Evolutionary conservation across 2,113 vertebrate species (phyloP).

Genomic region (Melanotaenia duboulayi): DNA sequence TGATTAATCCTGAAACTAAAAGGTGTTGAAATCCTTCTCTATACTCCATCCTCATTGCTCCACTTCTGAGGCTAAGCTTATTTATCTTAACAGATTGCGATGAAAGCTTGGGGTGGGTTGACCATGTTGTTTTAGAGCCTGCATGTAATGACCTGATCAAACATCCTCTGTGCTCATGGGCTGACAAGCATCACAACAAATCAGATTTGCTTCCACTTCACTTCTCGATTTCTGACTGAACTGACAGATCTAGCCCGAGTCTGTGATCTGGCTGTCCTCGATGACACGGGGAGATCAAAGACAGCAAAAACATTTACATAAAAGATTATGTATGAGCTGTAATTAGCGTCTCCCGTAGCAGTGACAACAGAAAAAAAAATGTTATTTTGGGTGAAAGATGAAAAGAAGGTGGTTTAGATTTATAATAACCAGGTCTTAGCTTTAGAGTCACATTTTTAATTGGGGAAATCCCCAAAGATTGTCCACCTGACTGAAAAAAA

Average conservation of each 20-base stretch:
- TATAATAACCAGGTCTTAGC: conserved; percentile 71
- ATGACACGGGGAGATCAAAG: conserved; percentile 72
- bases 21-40: conserved; percentile 54
- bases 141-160: conserved; percentile 66
- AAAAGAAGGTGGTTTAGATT: conserved; percentile 70
- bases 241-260: conserved; percentile 66
- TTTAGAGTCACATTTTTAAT: conserved; percentile 72
- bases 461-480: conserved; percentile 73
- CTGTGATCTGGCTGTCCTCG: conserved; percentile 69
- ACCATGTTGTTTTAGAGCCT: conserved; percentile 46
- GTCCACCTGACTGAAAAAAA: conserved; percentile 55
- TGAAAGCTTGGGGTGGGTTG: conserved; percentile 45
- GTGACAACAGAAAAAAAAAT: conserved; percentile 71
- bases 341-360: conserved; percentile 71
- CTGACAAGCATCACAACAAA: conserved; percentile 72
- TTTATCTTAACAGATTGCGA: conserved; percentile 46
- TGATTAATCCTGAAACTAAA: conserved; percentile 62
- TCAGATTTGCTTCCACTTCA: conserved; percentile 61
- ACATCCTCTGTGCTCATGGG: conserved; percentile 45
- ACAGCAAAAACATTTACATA: conserved; percentile 69
- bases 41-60: conserved; percentile 39
- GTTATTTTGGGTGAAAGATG: conserved; percentile 64
- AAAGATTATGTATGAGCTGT: conserved; percentile 79
- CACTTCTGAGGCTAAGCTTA: conserved; percentile 53
- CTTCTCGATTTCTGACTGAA: conserved; percentile 47